Conservation (phyloP, 2,797 vertebrate genomes). For the Harpagifer antarcticus region DNA sequence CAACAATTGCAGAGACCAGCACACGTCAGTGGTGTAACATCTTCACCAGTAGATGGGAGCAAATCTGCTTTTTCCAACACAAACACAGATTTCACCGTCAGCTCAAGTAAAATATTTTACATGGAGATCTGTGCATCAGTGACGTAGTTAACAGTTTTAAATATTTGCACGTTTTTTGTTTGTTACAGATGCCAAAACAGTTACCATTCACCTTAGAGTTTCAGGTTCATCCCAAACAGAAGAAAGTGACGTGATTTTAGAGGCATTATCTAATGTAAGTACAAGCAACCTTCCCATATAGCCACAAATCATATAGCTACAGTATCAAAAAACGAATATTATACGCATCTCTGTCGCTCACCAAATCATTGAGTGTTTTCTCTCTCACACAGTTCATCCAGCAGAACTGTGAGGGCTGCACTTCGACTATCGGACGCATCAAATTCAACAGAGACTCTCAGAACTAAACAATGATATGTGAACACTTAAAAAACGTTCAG, state of each 20-base stretch:
- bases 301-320: no score
- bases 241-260: slow-evolving; percentile 15
- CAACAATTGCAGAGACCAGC: not conserved
- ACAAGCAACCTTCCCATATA: not conserved
- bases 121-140: not conserved
- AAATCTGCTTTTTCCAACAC: not conserved
- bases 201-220: slow-evolving; percentile 31
- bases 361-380: slow-evolving; percentile 1
- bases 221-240: slow-evolving; percentile 4
- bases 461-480: no score
- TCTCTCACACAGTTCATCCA: slow-evolving; percentile 50
- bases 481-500: no score
- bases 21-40: not conserved
- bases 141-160: not conserved
- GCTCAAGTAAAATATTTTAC: not conserved
- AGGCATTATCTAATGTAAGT: slow-evolving; percentile 50
- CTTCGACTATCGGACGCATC: slow-evolving; percentile 37
- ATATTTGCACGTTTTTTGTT: not conserved
- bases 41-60: slow-evolving; percentile 43
- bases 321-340: not conserved
- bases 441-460: slow-evolving; percentile 18
- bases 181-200: slow-evolving; percentile 25
- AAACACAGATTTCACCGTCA: not conserved
- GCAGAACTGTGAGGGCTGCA: slow-evolving; percentile 53
- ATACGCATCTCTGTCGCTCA: not conserved